A percentile compares a stretch with the other conserved stretches of the same genome.
Evolutionary conservation across 1,140 invertebrate genomes (phyloP).

Genomic region (Semibalanus balanoides): DNA sequence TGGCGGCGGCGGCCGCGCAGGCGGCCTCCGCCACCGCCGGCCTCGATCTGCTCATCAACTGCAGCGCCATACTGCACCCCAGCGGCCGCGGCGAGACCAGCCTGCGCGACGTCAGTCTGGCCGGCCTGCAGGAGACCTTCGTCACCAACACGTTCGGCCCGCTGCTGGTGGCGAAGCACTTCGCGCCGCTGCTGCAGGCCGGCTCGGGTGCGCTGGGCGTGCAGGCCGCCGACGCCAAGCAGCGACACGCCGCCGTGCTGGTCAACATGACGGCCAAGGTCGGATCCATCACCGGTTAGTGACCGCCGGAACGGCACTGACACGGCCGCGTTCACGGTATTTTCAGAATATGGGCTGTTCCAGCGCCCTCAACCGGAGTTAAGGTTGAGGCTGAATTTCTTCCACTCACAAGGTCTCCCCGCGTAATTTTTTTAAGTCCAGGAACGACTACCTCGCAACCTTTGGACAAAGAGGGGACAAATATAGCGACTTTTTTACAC

Average conservation of each 20-base stretch:
- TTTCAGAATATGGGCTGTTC: no score
- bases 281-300: conserved; percentile 28
- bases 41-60: conserved; percentile 28
- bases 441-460: no score
- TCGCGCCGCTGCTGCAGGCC: conserved; percentile 24
- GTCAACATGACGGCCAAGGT: conserved; percentile 31
- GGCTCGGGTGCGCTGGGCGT: conserved; percentile 25
- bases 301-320: no score
- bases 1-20: conserved; percentile 18
- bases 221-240: conserved; percentile 21
- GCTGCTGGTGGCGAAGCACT: conserved; percentile 28
- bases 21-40: conserved; percentile 20
- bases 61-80: conserved; percentile 27
- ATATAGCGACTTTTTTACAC: no score
- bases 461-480: no score
- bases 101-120: conserved; percentile 24
- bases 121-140: conserved; percentile 19
- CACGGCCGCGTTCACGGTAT: no score
- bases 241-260: conserved; percentile 24
- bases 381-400: no score
- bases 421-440: no score
- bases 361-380: no score
- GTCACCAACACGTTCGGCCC: conserved; percentile 27
- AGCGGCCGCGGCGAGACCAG: conserved; percentile 28
- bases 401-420: no score